Evolutionary conservation across 1,140 invertebrate genomes (phyloP).

Genomic region (Leucophenga varia): DNA sequence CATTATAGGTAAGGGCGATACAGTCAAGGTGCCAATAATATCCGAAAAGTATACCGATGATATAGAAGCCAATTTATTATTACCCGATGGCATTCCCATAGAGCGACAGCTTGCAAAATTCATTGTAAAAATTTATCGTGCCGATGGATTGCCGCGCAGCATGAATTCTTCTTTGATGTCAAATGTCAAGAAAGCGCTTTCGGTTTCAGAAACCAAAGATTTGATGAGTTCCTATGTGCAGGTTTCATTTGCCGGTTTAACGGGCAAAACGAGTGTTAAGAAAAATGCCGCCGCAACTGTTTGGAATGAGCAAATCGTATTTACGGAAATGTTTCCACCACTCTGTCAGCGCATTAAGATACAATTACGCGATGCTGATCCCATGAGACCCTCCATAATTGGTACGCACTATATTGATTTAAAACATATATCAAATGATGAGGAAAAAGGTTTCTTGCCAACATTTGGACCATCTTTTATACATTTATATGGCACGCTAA

Average conservation of each 20-base stretch:
- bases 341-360: conserved; percentile 78
- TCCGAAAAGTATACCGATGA: conserved; percentile 89
- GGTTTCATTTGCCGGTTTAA: conserved; percentile 84
- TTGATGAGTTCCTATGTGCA: conserved; percentile 85
- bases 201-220: conserved; percentile 79
- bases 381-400: conserved; percentile 77
- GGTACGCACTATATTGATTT: conserved; percentile 84
- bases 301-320: conserved; percentile 84
- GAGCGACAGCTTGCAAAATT: conserved; percentile 81
- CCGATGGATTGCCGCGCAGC: conserved; percentile 85
- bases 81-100: conserved; percentile 82
- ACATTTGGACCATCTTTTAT: conserved; percentile 86
- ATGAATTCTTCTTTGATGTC: conserved; percentile 88
- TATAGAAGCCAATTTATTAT: conserved; percentile 85
- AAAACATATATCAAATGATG: conserved; percentile 79
- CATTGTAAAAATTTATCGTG: conserved; percentile 78
- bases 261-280: conserved; percentile 76
- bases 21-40: conserved; percentile 79
- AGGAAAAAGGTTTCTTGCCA: conserved; percentile 82
- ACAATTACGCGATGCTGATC: conserved; percentile 75
- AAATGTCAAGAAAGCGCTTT: conserved; percentile 84
- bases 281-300: conserved; percentile 76
- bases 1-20: conserved; percentile 85
- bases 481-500: conserved; percentile 82
- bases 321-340: conserved; percentile 87